Evolutionary conservation across 2,888 invertebrate genomes (phyloP).

Genomic region (Elegia similella): DNA sequence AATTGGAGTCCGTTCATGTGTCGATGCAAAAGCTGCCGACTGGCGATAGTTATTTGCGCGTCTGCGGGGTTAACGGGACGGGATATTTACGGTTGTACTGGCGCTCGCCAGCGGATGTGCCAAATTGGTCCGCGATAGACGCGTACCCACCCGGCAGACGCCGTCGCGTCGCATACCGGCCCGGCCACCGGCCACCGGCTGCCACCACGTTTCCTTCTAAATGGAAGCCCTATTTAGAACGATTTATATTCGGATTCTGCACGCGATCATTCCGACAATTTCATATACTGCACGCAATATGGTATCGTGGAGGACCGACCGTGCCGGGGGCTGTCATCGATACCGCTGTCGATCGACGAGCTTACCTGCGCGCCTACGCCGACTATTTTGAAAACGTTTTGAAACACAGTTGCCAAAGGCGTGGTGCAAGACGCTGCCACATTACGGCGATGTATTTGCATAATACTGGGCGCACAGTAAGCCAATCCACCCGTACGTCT

Average conservation of each 20-base stretch:
- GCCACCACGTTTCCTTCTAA: constrained; percentile 52
- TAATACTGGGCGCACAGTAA: constrained; percentile 69
- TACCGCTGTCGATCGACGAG: constrained; percentile 43
- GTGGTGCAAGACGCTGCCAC: constrained; percentile 72
- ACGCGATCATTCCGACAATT: constrained; percentile 40
- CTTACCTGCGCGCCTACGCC: constrained; percentile 58
- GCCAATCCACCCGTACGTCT: constrained; percentile 55
- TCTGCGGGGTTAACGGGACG: constrained; percentile 50
- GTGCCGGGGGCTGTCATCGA: constrained; percentile 43
- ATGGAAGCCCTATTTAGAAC: constrained; percentile 44
- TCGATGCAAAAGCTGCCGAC: constrained; percentile 42
- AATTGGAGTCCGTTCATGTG: constrained; percentile 37
- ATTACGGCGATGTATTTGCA: constrained; percentile 74
- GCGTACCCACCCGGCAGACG: constrained; percentile 69
- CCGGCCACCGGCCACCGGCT: constrained; percentile 73
- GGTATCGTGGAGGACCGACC: constrained; percentile 32
- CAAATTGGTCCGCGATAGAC: constrained; percentile 75
- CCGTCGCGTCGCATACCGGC: constrained; percentile 70
- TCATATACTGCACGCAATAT: constrained; percentile 43
- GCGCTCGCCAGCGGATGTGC: constrained; percentile 76
- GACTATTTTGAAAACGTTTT: constrained; percentile 75
- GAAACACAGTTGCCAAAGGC: constrained; percentile 74
- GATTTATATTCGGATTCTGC: constrained; percentile 43
- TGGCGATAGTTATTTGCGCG: constrained; percentile 41
- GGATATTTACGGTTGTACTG: constrained; percentile 69